phyloP scores from a whole-genome alignment of 2,113 vertebrate species.

The Hippocampus guttulatus region DNA sequence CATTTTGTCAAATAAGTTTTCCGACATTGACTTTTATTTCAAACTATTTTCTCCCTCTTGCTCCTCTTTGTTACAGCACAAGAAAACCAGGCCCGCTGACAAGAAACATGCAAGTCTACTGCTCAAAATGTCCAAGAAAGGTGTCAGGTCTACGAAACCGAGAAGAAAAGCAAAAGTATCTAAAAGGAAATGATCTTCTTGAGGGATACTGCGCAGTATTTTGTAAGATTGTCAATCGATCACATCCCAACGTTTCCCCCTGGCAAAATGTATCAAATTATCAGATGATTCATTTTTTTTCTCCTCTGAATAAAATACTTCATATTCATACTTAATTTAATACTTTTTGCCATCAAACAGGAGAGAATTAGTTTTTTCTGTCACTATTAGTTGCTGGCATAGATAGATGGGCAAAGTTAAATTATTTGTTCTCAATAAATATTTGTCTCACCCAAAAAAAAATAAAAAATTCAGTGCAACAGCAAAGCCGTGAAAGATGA shows the following conservation, averaged over 20 bases:
- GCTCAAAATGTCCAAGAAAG: constrained; percentile 39
- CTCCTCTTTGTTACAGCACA: constrained; percentile 36
- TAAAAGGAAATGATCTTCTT: constrained; percentile 44
- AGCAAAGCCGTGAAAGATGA: no score
- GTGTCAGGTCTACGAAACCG: not conserved
- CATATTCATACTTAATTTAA: no score
- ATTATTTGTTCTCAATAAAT: no score
- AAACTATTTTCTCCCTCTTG: not conserved
- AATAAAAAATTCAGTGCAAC: no score
- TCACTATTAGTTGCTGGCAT: no score
- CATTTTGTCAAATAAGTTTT: not conserved
- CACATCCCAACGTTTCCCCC: not conserved
- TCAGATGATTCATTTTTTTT: not conserved
- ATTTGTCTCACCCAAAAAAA: no score
- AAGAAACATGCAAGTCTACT: constrained; percentile 37
- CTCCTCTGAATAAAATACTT: not conserved
- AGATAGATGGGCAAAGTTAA: no score
- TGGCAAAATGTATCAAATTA: constrained; percentile 6
- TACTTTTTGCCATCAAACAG: no score
- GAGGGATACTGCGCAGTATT: not conserved
- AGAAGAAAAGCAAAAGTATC: constrained; percentile 48
- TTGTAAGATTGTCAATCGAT: not conserved
- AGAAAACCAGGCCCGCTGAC: constrained; percentile 38
- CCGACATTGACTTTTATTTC: not conserved
- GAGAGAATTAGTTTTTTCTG: no score